A percentile compares a stretch with the other conserved stretches of the same genome.
phyloP scores from a whole-genome alignment of 2,113 vertebrate species.

The Leiothrix lutea region DNA sequence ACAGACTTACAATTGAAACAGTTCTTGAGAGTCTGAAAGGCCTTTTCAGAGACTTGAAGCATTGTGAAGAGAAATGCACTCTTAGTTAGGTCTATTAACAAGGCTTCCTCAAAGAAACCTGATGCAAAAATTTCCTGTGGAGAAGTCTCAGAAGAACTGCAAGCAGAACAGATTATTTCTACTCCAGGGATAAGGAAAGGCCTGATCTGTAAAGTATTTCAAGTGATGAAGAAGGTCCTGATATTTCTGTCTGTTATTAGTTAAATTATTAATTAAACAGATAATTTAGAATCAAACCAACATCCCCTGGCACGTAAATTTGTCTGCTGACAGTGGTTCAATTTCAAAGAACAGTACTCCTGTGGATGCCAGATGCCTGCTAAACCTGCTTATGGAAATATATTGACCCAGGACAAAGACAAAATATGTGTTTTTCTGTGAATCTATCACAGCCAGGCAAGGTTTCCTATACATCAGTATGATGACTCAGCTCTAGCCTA shows the following conservation, averaged over 20 bases:
- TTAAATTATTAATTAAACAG: background rate
- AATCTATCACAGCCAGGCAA: background rate
- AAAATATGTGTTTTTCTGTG: background rate
- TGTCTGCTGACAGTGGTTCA: background rate
- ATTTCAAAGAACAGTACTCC: background rate
- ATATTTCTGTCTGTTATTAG: background rate
- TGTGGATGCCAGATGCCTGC: background rate
- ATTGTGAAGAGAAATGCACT: constrained; percentile 25
- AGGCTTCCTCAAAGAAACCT: constrained; percentile 36
- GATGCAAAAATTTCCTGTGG: background rate
- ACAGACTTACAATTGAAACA: constrained; percentile 16
- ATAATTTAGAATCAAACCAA: background rate
- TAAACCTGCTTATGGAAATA: background rate
- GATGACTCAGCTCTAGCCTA: background rate
- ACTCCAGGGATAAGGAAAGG: background rate
- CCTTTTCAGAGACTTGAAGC: constrained; percentile 41
- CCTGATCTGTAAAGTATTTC: background rate
- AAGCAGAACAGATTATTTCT: background rate
- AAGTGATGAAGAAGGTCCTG: background rate
- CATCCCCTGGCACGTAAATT: accelerated
- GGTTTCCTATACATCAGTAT: background rate
- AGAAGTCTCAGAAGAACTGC: background rate
- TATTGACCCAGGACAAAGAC: background rate
- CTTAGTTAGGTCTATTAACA: background rate
- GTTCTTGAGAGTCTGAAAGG: constrained; percentile 42